These are phyloP conservation scores for Halcyon badia DNA, from an alignment of 2,797 vertebrate species.

Conservation along the genomic window DNA sequence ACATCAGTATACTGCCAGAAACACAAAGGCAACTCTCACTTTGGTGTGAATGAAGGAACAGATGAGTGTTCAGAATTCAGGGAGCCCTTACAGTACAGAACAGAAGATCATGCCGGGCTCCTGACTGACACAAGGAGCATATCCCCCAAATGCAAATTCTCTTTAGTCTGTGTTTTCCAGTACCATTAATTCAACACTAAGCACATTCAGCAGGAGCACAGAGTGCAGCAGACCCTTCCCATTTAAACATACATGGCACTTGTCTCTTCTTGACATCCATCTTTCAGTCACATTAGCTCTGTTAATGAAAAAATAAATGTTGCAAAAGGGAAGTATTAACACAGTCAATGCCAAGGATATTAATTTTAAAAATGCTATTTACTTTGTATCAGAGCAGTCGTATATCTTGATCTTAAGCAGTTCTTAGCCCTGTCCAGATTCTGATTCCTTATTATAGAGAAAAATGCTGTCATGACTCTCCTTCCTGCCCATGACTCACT, in stretches of 20 bases:
- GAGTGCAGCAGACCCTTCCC: background rate
- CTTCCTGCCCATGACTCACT: slow-evolving; percentile 27
- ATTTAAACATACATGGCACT: background rate
- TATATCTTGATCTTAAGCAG: slow-evolving; percentile 26
- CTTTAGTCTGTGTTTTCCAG: background rate
- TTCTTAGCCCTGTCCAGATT: background rate
- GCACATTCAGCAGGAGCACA: background rate
- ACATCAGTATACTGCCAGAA: background rate
- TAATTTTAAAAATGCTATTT: slow-evolving; percentile 61
- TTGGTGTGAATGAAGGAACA: background rate
- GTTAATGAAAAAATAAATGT: slow-evolving; percentile 70
- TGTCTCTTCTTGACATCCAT: slow-evolving; percentile 29
- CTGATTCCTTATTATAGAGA: background rate
- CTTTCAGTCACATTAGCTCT: slow-evolving; percentile 7
- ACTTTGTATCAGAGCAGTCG: slow-evolving; percentile 18
- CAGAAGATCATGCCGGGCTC: background rate
- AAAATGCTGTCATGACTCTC: background rate
- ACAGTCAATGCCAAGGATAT: background rate
- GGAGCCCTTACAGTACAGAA: background rate
- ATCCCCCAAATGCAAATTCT: background rate
- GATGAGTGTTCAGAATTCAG: background rate
- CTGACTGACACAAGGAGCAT: background rate
- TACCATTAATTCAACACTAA: background rate
- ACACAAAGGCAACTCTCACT: background rate
- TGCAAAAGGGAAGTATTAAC: slow-evolving; percentile 64